phyloP scores from a whole-genome alignment of 2,113 vertebrate species.

The Bucco capensis region DNA sequence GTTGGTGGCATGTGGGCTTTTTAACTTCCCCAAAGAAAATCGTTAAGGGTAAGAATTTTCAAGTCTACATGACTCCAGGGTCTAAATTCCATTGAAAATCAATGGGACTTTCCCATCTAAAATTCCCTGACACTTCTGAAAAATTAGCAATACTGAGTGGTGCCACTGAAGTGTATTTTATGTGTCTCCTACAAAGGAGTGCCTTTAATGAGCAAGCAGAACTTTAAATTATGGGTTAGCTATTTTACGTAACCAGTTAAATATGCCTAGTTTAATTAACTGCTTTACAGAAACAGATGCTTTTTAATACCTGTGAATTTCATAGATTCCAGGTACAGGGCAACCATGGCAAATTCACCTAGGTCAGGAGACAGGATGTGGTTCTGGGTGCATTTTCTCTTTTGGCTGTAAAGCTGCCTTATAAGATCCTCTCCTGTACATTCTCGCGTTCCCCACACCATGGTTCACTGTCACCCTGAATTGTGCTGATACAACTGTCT shows the following conservation, averaged over 20 bases:
- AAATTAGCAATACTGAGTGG: background rate
- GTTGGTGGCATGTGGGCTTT: background rate
- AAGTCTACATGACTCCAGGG: background rate
- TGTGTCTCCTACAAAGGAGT: background rate
- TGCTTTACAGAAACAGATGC: background rate
- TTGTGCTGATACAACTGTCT: background rate
- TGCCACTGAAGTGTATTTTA: background rate
- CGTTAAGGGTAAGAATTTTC: background rate
- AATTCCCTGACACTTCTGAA: background rate
- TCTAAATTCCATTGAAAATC: slow-evolving; percentile 10
- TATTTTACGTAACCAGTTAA: slow-evolving; percentile 12
- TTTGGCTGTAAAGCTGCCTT: background rate
- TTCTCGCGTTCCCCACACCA: fast-evolving
- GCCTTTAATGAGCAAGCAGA: background rate
- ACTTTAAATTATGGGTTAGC: background rate
- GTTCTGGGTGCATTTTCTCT: background rate
- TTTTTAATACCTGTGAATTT: background rate
- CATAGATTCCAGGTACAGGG: background rate
- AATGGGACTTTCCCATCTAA: background rate
- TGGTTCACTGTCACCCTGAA: background rate
- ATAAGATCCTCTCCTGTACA: fast-evolving
- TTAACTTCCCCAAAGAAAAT: slow-evolving; percentile 33
- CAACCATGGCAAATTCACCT: background rate
- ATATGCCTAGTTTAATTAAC: slow-evolving; percentile 3
- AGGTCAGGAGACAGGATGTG: background rate